Evolutionary conservation across 2,113 vertebrate species (phyloP).

Genomic region (Marcusenius ussheri): DNA sequence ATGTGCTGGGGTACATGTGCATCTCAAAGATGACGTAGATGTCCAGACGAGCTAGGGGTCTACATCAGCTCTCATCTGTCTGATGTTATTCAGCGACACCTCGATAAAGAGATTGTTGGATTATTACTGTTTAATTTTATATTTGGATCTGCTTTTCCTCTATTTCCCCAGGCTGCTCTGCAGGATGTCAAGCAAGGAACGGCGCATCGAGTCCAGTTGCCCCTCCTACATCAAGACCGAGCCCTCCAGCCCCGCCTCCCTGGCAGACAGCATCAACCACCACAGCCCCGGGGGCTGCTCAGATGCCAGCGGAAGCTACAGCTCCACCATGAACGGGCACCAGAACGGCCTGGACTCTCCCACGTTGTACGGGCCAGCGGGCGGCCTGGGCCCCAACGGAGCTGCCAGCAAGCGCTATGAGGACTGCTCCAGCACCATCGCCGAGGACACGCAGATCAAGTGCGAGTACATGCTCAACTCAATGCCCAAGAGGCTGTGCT

Average conservation of each 20-base stretch:
- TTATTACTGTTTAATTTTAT: background rate
- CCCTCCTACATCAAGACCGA: slow-evolving; percentile 99
- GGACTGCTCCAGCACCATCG: slow-evolving; percentile 95
- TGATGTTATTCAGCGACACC: background rate
- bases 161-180: slow-evolving; percentile 84
- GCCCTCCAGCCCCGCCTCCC: slow-evolving; percentile 96
- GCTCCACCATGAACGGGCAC: slow-evolving; percentile 97
- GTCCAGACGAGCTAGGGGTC: background rate
- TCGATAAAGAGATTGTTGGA: background rate
- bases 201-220: slow-evolving; percentile 98
- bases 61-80: background rate
- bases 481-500: slow-evolving; percentile 98
- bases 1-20: background rate
- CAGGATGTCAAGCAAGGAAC: slow-evolving; percentile 99
- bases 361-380: slow-evolving; percentile 83
- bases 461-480: slow-evolving; percentile 99
- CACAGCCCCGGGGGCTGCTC: slow-evolving; percentile 97
- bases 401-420: slow-evolving; percentile 90
- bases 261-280: slow-evolving; percentile 99
- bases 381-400: slow-evolving; percentile 77
- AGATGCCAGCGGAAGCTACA: slow-evolving; percentile 98
- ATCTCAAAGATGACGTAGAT: background rate
- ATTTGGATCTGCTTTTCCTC: background rate
- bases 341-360: slow-evolving; percentile 98
- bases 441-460: slow-evolving; percentile 97